A percentile compares a stretch with the other conserved stretches of the same genome.
Evolutionary conservation across 2,888 invertebrate species (phyloP).

Genomic region (Poecilobothrus nobilitatus): DNA sequence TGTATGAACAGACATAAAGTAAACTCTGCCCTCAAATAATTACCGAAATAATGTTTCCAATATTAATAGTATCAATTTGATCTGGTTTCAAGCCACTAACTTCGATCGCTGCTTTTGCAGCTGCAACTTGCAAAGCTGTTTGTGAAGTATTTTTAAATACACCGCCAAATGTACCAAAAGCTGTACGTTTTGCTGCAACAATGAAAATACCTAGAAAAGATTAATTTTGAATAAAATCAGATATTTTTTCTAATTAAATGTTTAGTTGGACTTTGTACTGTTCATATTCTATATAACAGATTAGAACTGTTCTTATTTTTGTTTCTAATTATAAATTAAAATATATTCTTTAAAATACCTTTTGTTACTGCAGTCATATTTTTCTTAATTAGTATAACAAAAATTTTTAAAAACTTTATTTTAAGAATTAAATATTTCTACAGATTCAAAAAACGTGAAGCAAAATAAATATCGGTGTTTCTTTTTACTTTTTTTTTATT

Average conservation of each 20-base stretch:
- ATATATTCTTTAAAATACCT: constrained; percentile 8
- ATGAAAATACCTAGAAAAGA: constrained; percentile 67
- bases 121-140: constrained; percentile 72
- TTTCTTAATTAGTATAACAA: background rate
- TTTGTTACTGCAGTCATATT: constrained; percentile 16
- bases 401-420: background rate
- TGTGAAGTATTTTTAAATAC: constrained; percentile 63
- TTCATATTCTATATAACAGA: too few species aligned
- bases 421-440: constrained; percentile 12
- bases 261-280: background rate
- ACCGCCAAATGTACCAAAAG: constrained; percentile 93
- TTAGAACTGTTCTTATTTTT: too few species aligned
- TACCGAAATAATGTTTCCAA: constrained; percentile 83
- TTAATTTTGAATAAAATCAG: background rate
- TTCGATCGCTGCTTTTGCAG: constrained; percentile 68
- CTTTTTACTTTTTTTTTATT: too few species aligned
- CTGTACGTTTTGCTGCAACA: constrained; percentile 92
- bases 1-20: too few species aligned
- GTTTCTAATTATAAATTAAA: too few species aligned
- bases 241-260: background rate
- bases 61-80: constrained; percentile 75
- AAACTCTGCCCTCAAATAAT: too few species aligned
- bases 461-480: constrained; percentile 13
- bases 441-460: constrained; percentile 5
- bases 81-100: constrained; percentile 76